Percentiles rank a stretch among this genome's conserved stretches.
These are phyloP conservation scores for Sphaerophoria taeniata DNA, from an alignment of 2,888 invertebrate species.

Conservation along the genomic window DNA sequence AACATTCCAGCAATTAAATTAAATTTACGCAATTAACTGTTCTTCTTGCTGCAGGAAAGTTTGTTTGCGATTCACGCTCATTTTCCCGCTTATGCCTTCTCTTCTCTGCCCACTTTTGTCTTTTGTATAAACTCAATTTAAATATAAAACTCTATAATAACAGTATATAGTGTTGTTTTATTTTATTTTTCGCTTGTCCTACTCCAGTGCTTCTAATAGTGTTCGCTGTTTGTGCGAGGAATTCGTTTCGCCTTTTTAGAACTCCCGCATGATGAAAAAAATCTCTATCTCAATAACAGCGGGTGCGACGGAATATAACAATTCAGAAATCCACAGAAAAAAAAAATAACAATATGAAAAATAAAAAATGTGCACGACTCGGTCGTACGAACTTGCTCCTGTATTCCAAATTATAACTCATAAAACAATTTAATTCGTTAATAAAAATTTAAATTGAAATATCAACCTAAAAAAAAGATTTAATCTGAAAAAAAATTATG, in stretches of 20 bases:
- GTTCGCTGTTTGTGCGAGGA: conserved; percentile 59
- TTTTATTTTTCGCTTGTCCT: conserved; percentile 28
- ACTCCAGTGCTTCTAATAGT: conserved; percentile 61
- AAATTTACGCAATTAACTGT: conserved; percentile 64
- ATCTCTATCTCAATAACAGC: not conserved
- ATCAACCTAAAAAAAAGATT: too few relatives aligned
- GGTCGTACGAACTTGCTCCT: too few relatives aligned
- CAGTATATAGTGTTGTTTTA: not conserved
- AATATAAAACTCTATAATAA: conserved; percentile 64
- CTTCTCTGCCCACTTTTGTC: not conserved
- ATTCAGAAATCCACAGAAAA: conserved; percentile 9
- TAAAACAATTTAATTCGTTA: too few relatives aligned
- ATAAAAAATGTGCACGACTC: too few relatives aligned
- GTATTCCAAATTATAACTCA: too few relatives aligned
- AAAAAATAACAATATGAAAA: conserved; percentile 18
- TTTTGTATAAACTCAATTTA: conserved; percentile 61
- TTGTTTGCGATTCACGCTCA: too few relatives aligned
- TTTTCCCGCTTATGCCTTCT: not conserved
- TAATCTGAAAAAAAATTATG: too few relatives aligned
- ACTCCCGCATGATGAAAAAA: conserved; percentile 41
- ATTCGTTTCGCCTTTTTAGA: conserved; percentile 43
- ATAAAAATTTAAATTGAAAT: too few relatives aligned
- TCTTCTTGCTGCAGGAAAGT: conserved; percentile 25
- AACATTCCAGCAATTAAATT: conserved; percentile 66
- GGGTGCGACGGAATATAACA: conserved; percentile 21